Evolutionary conservation across 2,888 invertebrate species (phyloP), one percentile per base, ranked within the genome.

Genomic region (Nephrotoma appendiculata): DNA sequence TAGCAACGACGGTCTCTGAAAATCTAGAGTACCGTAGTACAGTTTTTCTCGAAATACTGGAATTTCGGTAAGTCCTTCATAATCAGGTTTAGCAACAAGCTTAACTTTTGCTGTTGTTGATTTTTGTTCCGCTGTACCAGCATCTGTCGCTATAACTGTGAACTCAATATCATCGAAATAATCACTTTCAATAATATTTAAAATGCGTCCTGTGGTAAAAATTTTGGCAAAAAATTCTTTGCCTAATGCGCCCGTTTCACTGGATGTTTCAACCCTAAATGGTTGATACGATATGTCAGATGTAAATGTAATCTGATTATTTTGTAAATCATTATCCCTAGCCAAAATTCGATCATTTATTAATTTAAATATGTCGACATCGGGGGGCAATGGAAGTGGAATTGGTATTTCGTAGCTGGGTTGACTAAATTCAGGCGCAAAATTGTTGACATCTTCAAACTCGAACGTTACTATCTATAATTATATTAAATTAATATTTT

Each of bases 321-420:
- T 88, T 19, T 87, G 87, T 41, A 90, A 86, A 87, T 90, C 90
- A 83, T 88, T 87, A 87, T 89, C 90, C 41, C 42, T 88, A 11
- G 89, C 90, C 3, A 88, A 87, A 86, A 89, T 89, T 11, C 11
- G 85, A 86, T 88, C 89, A 85, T 88, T 85, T 57, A 89, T 89
- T 6, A 83, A n/a, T 48, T 89, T 88, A 71, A 31, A 31, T 19
- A 89, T 87, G 71, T 89, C 89, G 11, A 89, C 88, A n/a, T 89
- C 89, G 42, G 87, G 88, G 85, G 89, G 89, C 42, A 90, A 88
- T 57, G 90, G 90, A 41, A 89, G 89, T 15, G 89, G 89, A 86
- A 90, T 85, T 11, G 87, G 41, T 41, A 89, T 84, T 41, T 88
- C 88, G 87, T 90, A 90, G 5, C 41, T 5, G 2, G 87, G 31